Evolutionary conservation across 1,140 invertebrate species (phyloP), one percentile per base, ranked within the genome.

Genomic region (Metaphire vulgaris): DNA sequence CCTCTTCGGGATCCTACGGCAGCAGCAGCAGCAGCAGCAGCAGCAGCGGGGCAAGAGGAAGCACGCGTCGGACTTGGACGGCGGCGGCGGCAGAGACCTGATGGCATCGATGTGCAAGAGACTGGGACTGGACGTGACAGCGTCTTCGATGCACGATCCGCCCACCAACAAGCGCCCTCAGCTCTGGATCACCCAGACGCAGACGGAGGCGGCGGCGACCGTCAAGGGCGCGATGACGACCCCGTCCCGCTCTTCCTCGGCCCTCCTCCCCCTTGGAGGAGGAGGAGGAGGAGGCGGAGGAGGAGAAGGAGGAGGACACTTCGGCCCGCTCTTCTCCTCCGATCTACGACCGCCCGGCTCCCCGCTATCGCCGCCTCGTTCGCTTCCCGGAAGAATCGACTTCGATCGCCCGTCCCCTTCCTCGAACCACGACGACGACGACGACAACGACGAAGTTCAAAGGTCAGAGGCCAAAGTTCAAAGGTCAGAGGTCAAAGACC

Each of bases 121-220:
- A 30, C 33, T 73, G 1, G 72, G 72, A 21, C 32, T 73, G 2
- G 72, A 73, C 34, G 28, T 73, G 72, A n/a, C n/a, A n/a, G n/a
- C n/a, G n/a, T 41, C 41, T 21, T 56, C 41, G 41, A 21, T 21
- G 6, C 21, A 21, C 56, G 83, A 83, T 32, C 80, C 83, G 32
- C n/a, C n/a, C n/a, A n/a, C n/a, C n/a, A 79, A 79, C 32, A 82
- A 81, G 64, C 80, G 83, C 16, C 83, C n/a, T n/a, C n/a, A 84
- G 34, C 82, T 83, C 76, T 86, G 85, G 85, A 82, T 85, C n/a
- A n/a, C n/a, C n/a, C n/a, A n/a, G n/a, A n/a, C n/a, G 78, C 83
- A 83, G 68, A 83, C 75, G 69, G 83, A 85, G 77, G 80, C 84
- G 0, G 85, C 85, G 56, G 82, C n/a, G n/a, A n/a, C 81, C 1